phyloP scores from a whole-genome alignment of 2,888 invertebrate genomes.

The Lamellibrachia satsuma region DNA sequence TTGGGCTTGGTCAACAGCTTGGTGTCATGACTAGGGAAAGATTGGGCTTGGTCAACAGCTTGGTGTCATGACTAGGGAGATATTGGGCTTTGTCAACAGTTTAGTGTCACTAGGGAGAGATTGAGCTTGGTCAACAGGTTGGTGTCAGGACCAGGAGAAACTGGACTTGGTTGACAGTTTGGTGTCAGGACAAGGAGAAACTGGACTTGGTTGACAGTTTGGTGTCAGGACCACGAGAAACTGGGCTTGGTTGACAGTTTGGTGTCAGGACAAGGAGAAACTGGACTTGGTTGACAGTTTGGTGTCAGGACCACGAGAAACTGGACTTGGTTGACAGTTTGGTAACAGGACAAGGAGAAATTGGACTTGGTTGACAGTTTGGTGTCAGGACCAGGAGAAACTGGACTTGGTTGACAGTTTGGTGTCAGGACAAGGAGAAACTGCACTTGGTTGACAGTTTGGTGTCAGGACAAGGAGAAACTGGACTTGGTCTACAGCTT shows the following conservation, averaged over 20 bases:
- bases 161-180: no score
- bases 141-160: not conserved
- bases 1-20: not conserved
- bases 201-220: not conserved
- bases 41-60: not conserved
- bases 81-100: not conserved
- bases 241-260: no score
- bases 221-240: no score
- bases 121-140: not conserved
- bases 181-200: not conserved
- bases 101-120: not conserved
- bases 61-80: not conserved
- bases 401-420: not conserved
- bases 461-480: not conserved
- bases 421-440: not conserved
- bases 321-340: not conserved
- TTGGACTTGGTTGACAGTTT: not conserved
- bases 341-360: not conserved
- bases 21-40: not conserved
- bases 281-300: not conserved
- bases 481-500: not conserved
- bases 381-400: not conserved
- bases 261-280: no score
- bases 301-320: not conserved
- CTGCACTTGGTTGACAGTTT: not conserved